Percentiles rank a stretch among this genome's conserved stretches.
phyloP scores from a whole-genome alignment of 2,797 vertebrate species.

The Sus cebifrons region DNA sequence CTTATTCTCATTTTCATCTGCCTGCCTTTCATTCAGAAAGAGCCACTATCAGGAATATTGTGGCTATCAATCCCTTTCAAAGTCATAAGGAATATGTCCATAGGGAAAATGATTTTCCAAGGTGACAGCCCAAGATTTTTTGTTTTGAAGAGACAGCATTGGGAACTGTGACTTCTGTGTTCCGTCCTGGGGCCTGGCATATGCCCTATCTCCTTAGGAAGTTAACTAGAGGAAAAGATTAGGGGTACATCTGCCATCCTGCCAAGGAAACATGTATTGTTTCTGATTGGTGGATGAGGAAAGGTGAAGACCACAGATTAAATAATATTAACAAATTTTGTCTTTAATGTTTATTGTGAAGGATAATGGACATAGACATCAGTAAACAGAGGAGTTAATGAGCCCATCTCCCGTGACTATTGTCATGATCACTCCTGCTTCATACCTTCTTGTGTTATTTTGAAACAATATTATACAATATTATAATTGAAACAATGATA shows the following conservation, averaged over 20 bases:
- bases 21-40: background rate
- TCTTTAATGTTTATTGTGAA: background rate
- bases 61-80: background rate
- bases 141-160: background rate
- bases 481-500: background rate
- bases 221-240: slow-evolving; percentile 8
- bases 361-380: background rate
- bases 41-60: background rate
- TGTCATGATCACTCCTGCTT: background rate
- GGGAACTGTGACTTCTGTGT: slow-evolving; percentile 28
- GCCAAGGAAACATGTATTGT: background rate
- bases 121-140: background rate
- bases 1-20: background rate
- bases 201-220: background rate
- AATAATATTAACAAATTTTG: background rate
- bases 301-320: background rate
- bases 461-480: background rate
- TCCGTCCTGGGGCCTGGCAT: background rate
- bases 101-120: background rate
- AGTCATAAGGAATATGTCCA: background rate
- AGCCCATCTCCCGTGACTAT: too few species aligned
- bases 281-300: background rate
- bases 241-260: background rate
- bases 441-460: background rate
- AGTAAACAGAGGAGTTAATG: background rate